phyloP scores from a whole-genome alignment of 2,113 vertebrate species.

The Turdus rufiventris region DNA sequence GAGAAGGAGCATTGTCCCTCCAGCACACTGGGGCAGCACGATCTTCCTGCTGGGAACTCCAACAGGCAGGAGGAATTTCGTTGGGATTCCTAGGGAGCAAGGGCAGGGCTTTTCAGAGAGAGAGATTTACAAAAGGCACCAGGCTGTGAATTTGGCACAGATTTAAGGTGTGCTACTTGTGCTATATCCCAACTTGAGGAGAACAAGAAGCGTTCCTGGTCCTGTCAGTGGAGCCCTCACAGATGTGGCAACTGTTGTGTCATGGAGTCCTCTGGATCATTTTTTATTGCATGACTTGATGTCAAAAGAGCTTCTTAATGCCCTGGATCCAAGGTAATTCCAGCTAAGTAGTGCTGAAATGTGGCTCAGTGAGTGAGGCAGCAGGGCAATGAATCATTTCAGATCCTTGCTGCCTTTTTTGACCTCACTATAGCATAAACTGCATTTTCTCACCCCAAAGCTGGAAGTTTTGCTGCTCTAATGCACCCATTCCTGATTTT shows the following conservation, averaged over 20 bases:
- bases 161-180: neutral
- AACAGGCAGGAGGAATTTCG: neutral
- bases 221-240: neutral
- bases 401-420: neutral
- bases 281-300: neutral
- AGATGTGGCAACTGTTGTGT: neutral
- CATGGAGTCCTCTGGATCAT: neutral
- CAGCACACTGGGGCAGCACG: accelerated
- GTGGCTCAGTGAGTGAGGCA: neutral
- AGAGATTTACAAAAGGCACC: neutral
- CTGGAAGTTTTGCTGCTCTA: neutral
- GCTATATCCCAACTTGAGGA: accelerated
- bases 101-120: neutral
- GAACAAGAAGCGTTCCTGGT: neutral
- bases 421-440: neutral
- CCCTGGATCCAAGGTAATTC: neutral
- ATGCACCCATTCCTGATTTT: neutral
- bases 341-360: neutral
- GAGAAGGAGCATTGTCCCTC: no score
- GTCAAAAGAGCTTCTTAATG: neutral
- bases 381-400: neutral
- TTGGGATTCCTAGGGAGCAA: neutral
- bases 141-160: neutral
- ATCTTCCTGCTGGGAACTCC: neutral
- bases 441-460: neutral